Base-by-base conservation (phyloP, 2,797 vertebrate species). In the Macroramphosus scolopax region DNA sequence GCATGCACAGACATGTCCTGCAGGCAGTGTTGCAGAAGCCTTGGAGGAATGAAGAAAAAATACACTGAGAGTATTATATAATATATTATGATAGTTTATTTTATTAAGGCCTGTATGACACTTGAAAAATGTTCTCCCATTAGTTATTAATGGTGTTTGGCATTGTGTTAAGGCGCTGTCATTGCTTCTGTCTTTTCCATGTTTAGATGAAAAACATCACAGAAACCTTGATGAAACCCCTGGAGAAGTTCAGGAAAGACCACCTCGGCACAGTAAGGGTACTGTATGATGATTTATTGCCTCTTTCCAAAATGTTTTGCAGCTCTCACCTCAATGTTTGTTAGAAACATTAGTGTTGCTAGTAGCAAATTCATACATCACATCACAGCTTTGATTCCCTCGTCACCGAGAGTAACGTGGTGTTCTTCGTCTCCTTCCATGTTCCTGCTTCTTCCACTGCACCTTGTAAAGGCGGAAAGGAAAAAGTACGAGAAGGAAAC, bases 401-500 rank as follows among this genome's bases (percentile, higher is more conserved):
- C 10, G 2, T n/a, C 12, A 17, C 2, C 0, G 14, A 36, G 5
- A 49, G 8, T 70, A 26, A 69, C 50, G 2, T 8, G 3, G 11
- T 45, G 3, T 65, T n/a, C 26, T 41, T 17, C 4, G 35, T 32
- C 10, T 17, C 6, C n/a, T 20, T 18, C 8, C 34, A 6, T 42
- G 8, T 9, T 47, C 63, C 30, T 55, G 6, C 14, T 17, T n/a
- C n/a, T n/a, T n/a, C n/a, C n/a, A n/a, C n/a, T n/a, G n/a, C n/a
- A n/a, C 25, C 47, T 45, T 44, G 71, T 74, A 1, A 50, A 99
- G 97, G 91, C 93, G 55, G 94, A 96, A 82, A 98, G 93, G 78
- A 99, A 99, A 87, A 94, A 83, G 75, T 99, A 95, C 63, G 96
- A 99, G 85, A 99, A 99, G 81, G 96, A 98, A 80, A 98, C 97